Base-by-base conservation (phyloP, 2,888 invertebrate genomes). In the Mantis religiosa region DNA sequence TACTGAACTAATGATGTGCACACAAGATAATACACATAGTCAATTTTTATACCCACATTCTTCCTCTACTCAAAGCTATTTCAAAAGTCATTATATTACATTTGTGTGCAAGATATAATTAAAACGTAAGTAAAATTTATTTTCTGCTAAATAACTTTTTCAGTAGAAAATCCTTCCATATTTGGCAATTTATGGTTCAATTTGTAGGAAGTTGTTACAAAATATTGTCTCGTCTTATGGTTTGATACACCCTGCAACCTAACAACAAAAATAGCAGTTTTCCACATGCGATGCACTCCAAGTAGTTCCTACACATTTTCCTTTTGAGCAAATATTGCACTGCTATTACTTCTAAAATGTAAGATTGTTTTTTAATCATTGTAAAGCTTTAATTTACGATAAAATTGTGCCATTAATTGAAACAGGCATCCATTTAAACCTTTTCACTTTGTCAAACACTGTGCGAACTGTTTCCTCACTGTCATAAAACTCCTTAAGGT, bases 401-500 rank as follows among this genome's bases (percentile, higher is more conserved):
- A 20, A 71, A 71, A 71, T 6, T 6, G 20, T 85, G 34, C 85
- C 85, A 30, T 41, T 34, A 25, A 85, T 81, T 89, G 84, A 89
- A 71, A 20, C 54, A 71, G 54, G 54, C 15, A 71, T 71, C 54
- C 54, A 71, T 88, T 89, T 89, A 84, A 89, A 90, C 82, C 88
- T 86, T 83, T 89, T 88, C 27, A 90, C 84, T 85, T 88, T 88
- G 25, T 89, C 88, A 34, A 89, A 90, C 41, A 90, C 89, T 87
- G 89, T 88, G 54, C 87, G 82, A 30, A 89, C 89, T 27, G 81
- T 86, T 15, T 41, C 81, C 54, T 90, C 90, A 85, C 87, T 88
- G 89, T 92, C 91, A 89, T 91, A 92, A 4, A 93, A 91, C 14
- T 92, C 92, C 81, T 93, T 92, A 28, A 95, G 92, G 85, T 94